These are phyloP conservation scores for Turritopsis dohrnii DNA, from an alignment of 30 jellyfish, hydroid and myxozoan genomes.

Conservation along the genomic window DNA sequence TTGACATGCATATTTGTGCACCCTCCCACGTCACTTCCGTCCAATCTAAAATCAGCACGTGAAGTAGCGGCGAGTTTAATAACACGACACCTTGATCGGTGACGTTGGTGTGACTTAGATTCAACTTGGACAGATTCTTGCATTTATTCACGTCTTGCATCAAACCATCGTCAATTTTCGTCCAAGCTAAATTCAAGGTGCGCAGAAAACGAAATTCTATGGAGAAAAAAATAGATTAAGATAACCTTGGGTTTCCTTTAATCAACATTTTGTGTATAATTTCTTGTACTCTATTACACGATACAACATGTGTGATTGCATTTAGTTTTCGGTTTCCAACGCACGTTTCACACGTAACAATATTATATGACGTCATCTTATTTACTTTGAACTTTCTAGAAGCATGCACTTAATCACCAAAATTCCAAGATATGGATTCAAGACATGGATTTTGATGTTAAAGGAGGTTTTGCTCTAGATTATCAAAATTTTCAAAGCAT, in stretches of 20 bases:
- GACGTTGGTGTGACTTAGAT: neutral
- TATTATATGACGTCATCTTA: neutral
- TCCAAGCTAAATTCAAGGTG: slow-evolving; percentile 13
- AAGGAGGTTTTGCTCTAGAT: too few relatives aligned
- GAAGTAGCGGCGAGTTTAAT: neutral
- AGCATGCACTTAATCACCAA: neutral
- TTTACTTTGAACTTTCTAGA: neutral
- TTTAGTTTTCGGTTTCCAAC: too few relatives aligned
- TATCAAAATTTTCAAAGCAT: too few relatives aligned
- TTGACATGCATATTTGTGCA: neutral
- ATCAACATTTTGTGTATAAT: neutral
- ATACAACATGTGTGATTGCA: neutral
- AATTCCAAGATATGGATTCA: too few relatives aligned
- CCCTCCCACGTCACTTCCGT: slow-evolving; percentile 17
- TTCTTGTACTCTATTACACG: neutral
- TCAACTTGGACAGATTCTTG: neutral
- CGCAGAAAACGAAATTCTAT: neutral
- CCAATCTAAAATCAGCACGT: slow-evolving; percentile 12
- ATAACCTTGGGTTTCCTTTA: neutral
- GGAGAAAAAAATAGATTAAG: neutral
- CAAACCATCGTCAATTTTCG: neutral
- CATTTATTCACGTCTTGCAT: neutral
- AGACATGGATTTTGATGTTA: too few relatives aligned
- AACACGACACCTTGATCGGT: neutral
- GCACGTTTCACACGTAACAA: neutral